Evolutionary conservation across 2,888 invertebrate species (phyloP), one percentile per base, ranked within the genome.

Genomic region (Panorpa germanica): DNA sequence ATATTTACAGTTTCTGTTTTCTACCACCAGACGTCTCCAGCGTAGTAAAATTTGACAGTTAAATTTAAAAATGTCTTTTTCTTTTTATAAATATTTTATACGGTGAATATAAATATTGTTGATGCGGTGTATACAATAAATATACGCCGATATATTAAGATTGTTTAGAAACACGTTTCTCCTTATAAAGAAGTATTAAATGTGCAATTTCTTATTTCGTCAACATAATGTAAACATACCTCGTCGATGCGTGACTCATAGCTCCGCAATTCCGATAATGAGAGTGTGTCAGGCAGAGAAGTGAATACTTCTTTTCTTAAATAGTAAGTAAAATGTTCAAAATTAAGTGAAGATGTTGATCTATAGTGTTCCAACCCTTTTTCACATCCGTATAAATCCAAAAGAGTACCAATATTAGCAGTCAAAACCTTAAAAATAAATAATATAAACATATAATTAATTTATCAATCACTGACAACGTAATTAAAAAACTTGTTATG

Each of bases 311-410:
- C 80, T 41, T 69, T 68, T 45, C 71, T 69, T 11, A 81, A 57
- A 49, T 80, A 81, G 49, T 70, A 72, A 29, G 70, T 67, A 52
- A 65, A 80, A 48, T 80, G 73, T 41, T 74, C 69, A 53, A 78
- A 81, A 42, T 67, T 70, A 36, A 81, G 54, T 37, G 63, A 64
- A 34, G 64, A 53, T 1, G 74, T 67, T 32, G 77, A 76, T 31
- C 68, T 60, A 53, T 65, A 78, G 51, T 80, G 77, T 45, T 81
- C 80, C 38, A 82, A 54, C 2, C 78, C 76, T 44, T 74, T 71
- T 51, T 82, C 81, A 3, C 81, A 72, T 2, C 77, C 76, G 44
- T 77, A 74, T 14, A 78, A 55, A 46, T 78, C 80, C 24, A 82
- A 58, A 3, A 77, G 54, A 2, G 76, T 77, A 6, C 80, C 82